Evolutionary conservation across 2,888 invertebrate genomes (phyloP).

Genomic region (Plebejus anna): DNA sequence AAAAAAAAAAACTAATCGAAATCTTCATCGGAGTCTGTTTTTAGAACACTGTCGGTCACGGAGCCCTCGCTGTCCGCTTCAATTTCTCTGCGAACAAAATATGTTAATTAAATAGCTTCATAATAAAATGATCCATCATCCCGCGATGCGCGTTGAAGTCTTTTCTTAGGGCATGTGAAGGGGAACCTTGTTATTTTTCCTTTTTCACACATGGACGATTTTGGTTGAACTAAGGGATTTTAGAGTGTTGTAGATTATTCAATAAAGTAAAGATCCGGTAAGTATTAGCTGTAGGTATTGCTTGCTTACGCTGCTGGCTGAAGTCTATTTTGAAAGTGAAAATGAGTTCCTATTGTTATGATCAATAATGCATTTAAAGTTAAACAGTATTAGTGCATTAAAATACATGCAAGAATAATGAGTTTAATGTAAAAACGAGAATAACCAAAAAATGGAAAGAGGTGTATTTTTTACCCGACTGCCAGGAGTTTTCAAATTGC

Average conservation of each 20-base stretch:
- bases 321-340: too few species aligned
- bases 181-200: not conserved
- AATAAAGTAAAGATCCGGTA: too few species aligned
- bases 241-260: too few species aligned
- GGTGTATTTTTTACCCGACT: too few species aligned
- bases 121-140: constrained; percentile 22
- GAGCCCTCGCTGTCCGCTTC: constrained; percentile 73
- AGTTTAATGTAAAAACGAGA: too few species aligned
- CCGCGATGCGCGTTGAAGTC: not conserved
- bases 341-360: too few species aligned
- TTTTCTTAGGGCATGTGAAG: not conserved
- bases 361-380: too few species aligned
- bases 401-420: not conserved
- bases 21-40: constrained; percentile 75
- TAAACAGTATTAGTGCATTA: not conserved
- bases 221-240: too few species aligned
- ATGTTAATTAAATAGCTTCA: constrained; percentile 24
- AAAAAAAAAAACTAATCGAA: constrained; percentile 53
- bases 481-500: not conserved
- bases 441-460: too few species aligned
- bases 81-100: constrained; percentile 53
- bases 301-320: too few species aligned
- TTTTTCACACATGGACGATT: not conserved
- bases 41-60: constrained; percentile 72
- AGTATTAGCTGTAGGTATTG: too few species aligned